Percentiles rank a stretch among this genome's conserved stretches.
These are phyloP conservation scores for Tanytarsus gracilentus DNA, from an alignment of 2,888 invertebrate genomes.

Conservation along the genomic window DNA sequence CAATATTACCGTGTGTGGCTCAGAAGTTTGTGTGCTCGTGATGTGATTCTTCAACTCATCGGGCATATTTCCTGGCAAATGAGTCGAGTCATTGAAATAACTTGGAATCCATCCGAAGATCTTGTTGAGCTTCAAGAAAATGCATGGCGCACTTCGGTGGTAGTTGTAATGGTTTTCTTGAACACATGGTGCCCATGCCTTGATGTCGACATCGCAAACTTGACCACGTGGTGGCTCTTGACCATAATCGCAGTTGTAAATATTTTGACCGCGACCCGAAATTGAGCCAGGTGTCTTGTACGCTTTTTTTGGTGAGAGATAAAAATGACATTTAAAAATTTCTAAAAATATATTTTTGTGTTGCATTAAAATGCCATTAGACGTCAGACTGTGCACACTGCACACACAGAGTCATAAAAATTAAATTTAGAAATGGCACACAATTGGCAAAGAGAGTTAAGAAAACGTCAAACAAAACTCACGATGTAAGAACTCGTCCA, in stretches of 20 bases:
- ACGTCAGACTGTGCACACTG: not conserved
- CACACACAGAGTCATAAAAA: not conserved
- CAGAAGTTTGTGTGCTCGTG: slow-evolving; percentile 42
- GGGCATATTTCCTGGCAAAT: slow-evolving; percentile 69
- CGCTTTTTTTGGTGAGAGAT: too few species aligned
- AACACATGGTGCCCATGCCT: slow-evolving; percentile 70
- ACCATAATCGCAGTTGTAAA: slow-evolving; percentile 66
- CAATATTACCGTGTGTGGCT: slow-evolving; percentile 39
- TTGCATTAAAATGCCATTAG: slow-evolving; percentile 15
- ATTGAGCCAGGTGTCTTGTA: slow-evolving; percentile 64
- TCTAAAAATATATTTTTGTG: not conserved
- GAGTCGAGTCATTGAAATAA: slow-evolving; percentile 62
- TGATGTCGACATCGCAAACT: slow-evolving; percentile 81
- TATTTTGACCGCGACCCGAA: slow-evolving; percentile 64
- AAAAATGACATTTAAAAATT: too few species aligned
- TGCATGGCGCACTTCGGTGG: slow-evolving; percentile 84
- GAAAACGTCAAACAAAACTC: slow-evolving; percentile 41
- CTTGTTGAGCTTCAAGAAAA: slow-evolving; percentile 92
- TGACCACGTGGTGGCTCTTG: slow-evolving; percentile 60
- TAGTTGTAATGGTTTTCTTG: slow-evolving; percentile 81
- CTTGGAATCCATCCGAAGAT: slow-evolving; percentile 85
- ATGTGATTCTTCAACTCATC: slow-evolving; percentile 59
- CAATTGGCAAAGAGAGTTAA: not conserved
- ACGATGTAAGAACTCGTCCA: slow-evolving; percentile 72
- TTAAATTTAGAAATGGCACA: not conserved